A percentile compares a stretch with the other conserved stretches of the same genome.
Evolutionary conservation across 2,888 invertebrate species (phyloP).

Genomic region (Xestoiulus laeticollis): DNA sequence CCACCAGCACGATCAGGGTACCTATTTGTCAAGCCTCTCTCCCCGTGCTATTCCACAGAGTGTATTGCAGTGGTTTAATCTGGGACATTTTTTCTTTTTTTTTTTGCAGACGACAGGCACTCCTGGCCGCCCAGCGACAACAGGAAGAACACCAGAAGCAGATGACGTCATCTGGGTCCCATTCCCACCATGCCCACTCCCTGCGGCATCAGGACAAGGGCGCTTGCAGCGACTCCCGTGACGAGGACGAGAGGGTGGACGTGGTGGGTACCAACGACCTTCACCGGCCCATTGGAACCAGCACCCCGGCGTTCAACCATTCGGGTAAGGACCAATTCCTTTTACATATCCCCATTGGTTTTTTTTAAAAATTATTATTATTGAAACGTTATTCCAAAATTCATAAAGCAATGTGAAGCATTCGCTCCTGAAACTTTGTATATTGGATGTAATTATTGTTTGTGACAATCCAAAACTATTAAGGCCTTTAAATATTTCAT

Average conservation of each 20-base stretch:
- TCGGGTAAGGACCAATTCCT: slow-evolving; percentile 51
- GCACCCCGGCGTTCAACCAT: slow-evolving; percentile 53
- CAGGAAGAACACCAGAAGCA: slow-evolving; percentile 61
- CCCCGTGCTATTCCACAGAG: neutral
- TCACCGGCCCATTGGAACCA: slow-evolving; percentile 33
- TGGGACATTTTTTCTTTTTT: neutral
- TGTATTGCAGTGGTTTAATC: neutral
- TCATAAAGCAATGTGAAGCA: too few relatives aligned
- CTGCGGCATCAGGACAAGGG: slow-evolving; percentile 47
- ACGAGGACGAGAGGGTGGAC: slow-evolving; percentile 56
- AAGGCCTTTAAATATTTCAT: too few relatives aligned
- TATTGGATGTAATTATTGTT: too few relatives aligned
- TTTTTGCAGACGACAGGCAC: slow-evolving; percentile 75
- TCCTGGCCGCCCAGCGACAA: slow-evolving; percentile 67
- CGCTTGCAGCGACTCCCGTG: slow-evolving; percentile 44
- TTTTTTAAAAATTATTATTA: neutral
- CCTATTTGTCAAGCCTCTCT: neutral
- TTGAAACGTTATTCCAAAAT: too few relatives aligned
- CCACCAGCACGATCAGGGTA: neutral
- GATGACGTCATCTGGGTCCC: slow-evolving; percentile 59
- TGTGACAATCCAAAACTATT: too few relatives aligned
- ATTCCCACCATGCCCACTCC: slow-evolving; percentile 46
- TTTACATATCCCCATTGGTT: too few relatives aligned
- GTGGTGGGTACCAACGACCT: slow-evolving; percentile 55
- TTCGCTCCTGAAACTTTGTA: too few relatives aligned